Evolutionary conservation across 2,888 invertebrate genomes (phyloP).

Genomic region (Drosophila histrio): DNA sequence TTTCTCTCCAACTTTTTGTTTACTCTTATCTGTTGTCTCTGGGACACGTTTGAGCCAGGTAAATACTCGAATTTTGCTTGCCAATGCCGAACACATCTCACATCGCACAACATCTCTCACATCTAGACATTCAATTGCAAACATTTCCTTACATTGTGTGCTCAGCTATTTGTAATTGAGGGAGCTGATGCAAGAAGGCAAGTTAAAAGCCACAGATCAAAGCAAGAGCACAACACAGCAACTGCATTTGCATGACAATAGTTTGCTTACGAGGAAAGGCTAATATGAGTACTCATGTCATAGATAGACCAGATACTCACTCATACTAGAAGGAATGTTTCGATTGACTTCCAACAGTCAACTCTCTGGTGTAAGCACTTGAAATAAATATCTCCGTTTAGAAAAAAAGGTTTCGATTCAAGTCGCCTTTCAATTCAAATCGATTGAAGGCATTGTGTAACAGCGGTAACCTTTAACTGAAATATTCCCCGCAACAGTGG

Average conservation of each 20-base stretch:
- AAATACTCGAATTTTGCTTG: constrained; percentile 34
- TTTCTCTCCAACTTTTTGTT: constrained; percentile 17
- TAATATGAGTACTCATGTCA: neutral
- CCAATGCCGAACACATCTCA: constrained; percentile 14
- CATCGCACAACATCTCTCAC: constrained; percentile 9
- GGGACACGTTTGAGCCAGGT: constrained; percentile 38
- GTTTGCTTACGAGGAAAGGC: neutral
- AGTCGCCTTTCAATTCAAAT: neutral
- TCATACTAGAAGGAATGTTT: neutral
- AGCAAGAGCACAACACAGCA: constrained; percentile 12
- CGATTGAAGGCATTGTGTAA: neutral
- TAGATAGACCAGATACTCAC: neutral
- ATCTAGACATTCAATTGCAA: constrained; percentile 31
- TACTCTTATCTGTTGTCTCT: constrained; percentile 26
- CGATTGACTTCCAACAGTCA: neutral
- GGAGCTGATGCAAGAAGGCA: constrained; percentile 22
- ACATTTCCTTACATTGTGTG: constrained; percentile 33
- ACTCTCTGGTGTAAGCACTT: neutral
- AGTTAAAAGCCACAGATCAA: constrained; percentile 15
- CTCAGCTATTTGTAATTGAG: constrained; percentile 63
- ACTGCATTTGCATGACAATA: constrained; percentile 45
- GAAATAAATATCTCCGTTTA: neutral
- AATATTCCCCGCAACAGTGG: too few relatives aligned
- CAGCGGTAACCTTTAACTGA: too few relatives aligned
- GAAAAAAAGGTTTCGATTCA: neutral